Conservation (phyloP, 92 coral and sea anemone species). For the Anthopleura xanthogrammica region DNA sequence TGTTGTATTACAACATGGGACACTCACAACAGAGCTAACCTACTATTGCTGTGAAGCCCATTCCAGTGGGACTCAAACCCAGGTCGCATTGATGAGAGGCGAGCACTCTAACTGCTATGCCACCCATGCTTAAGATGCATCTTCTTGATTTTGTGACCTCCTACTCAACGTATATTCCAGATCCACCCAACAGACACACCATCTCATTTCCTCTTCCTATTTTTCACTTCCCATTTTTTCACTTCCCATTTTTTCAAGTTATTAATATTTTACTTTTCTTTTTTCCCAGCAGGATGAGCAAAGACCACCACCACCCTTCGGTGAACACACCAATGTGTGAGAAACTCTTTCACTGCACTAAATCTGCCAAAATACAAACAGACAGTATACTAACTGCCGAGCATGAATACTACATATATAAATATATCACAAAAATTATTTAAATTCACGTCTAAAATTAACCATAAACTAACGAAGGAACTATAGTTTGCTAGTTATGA, state of each 20-base stretch:
- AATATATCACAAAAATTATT: constrained; percentile 23
- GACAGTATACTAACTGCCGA: background rate
- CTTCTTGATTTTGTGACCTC: no score
- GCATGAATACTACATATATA: constrained; percentile 19
- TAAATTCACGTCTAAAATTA: constrained; percentile 1
- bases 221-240: background rate
- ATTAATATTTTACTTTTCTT: background rate
- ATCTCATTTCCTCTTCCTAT: no score
- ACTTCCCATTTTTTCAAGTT: constrained; percentile 5
- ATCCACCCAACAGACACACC: no score
- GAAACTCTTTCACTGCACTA: background rate
- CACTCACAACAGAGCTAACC: no score
- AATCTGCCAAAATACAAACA: background rate
- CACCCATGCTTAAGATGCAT: no score
- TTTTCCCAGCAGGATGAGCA: constrained; percentile 18
- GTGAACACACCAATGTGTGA: constrained; percentile 40
- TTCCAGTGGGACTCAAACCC: no score
- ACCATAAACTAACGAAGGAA: background rate
- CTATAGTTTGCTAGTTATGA: constrained; percentile 1
- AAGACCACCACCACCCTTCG: constrained; percentile 26
- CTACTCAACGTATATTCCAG: no score
- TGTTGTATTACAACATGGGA: no score
- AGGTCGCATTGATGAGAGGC: no score
- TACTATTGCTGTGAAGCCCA: no score
- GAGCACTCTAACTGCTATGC: no score